phyloP scores from a whole-genome alignment of 1,140 invertebrate species.

The Oncopodura yosiiana region DNA sequence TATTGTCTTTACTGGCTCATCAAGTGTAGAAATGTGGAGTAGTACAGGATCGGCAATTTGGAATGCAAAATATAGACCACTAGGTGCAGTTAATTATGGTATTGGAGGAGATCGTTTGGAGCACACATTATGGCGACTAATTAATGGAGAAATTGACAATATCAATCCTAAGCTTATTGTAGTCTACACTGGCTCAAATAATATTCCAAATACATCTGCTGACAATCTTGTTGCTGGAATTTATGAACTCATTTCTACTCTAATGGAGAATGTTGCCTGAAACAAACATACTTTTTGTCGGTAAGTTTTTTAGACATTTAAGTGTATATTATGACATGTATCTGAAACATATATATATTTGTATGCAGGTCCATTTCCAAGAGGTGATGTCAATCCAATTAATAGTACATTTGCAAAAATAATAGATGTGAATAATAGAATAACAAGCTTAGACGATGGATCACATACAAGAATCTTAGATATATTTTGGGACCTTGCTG shows the following conservation, averaged over 20 bases:
- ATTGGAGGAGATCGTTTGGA: conserved; percentile 49
- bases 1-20: conserved; percentile 16
- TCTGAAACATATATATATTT: too few relatives aligned
- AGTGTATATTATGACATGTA: too few relatives aligned
- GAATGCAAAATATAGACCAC: conserved; percentile 15
- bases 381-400: too few relatives aligned
- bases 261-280: background rate
- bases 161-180: conserved; percentile 42
- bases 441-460: background rate
- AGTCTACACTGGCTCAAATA: conserved; percentile 15
- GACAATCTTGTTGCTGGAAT: background rate
- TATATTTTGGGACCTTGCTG: conserved; percentile 6
- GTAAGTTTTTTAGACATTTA: too few relatives aligned
- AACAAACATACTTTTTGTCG: background rate
- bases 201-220: background rate
- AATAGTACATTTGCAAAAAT: background rate
- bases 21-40: conserved; percentile 1
- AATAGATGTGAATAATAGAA: background rate
- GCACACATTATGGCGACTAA: conserved; percentile 48
- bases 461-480: background rate
- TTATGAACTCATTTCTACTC: background rate
- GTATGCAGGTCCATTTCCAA: too few relatives aligned
- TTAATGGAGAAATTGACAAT: conserved; percentile 49
- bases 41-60: conserved; percentile 1
- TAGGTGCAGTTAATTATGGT: conserved; percentile 45